Evolutionary conservation across 2,888 invertebrate species (phyloP).

Genomic region (Euclidia mi): DNA sequence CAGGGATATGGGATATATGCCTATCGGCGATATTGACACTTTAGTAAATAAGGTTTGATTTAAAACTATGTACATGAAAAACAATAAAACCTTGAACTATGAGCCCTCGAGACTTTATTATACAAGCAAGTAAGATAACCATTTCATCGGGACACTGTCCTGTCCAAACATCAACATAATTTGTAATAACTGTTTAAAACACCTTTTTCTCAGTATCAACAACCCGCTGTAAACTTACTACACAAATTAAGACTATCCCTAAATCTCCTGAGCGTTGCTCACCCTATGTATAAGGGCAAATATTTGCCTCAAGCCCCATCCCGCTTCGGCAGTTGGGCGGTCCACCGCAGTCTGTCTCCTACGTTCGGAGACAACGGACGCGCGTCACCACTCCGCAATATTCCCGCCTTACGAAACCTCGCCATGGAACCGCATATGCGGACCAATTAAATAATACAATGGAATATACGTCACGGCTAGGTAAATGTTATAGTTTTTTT

Average conservation of each 20-base stretch:
- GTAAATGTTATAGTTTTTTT: constrained; percentile 70
- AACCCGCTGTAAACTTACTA: background rate
- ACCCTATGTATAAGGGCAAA: constrained; percentile 53
- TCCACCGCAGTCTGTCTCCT: constrained; percentile 61
- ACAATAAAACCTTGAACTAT: no score
- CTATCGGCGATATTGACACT: no score
- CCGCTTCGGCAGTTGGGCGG: constrained; percentile 58
- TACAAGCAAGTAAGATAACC: no score
- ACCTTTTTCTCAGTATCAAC: no score
- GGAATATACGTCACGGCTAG: constrained; percentile 77
- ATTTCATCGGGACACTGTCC: no score
- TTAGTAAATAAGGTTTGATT: no score
- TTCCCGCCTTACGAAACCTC: constrained; percentile 67
- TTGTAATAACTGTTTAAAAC: no score
- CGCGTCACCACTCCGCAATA: constrained; percentile 1
- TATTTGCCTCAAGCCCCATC: constrained; percentile 61
- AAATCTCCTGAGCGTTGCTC: constrained; percentile 5
- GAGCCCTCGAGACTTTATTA: no score
- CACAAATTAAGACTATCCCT: constrained; percentile 7
- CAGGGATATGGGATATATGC: no score
- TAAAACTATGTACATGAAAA: no score
- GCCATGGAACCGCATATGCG: constrained; percentile 50
- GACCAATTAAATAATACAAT: constrained; percentile 77
- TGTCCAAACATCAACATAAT: no score
- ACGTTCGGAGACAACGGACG: constrained; percentile 44